phyloP scores from a whole-genome alignment of 1,140 invertebrate species.

The Patella vulgata region DNA sequence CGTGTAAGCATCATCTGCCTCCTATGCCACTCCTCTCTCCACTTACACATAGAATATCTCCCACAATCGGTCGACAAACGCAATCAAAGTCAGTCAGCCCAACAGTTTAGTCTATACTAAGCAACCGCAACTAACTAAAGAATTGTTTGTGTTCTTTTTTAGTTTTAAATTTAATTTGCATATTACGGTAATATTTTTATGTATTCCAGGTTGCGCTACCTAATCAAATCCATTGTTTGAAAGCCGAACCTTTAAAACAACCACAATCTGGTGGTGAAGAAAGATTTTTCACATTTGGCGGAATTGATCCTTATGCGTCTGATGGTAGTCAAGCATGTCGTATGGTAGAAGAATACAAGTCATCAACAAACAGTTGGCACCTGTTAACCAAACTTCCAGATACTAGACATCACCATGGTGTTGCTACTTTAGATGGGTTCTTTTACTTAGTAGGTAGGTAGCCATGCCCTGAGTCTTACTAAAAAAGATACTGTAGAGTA shows the following conservation, averaged over 20 bases:
- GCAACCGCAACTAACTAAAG: too few species aligned
- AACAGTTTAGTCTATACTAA: too few species aligned
- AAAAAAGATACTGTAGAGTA: neutral
- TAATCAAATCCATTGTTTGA: neutral
- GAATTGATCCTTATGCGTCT: conserved; percentile 29
- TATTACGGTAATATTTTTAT: neutral
- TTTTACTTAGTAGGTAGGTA: conserved; percentile 39
- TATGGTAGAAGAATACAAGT: conserved; percentile 34
- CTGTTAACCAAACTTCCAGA: conserved; percentile 32
- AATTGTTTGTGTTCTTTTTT: too few species aligned
- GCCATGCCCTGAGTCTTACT: neutral
- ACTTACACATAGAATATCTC: too few species aligned
- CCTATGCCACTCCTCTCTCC: too few species aligned
- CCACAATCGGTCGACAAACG: too few species aligned
- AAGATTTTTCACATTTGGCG: conserved; percentile 23
- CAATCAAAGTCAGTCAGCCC: too few species aligned
- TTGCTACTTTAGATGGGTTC: conserved; percentile 27
- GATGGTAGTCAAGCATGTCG: conserved; percentile 20
- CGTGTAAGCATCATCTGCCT: too few species aligned
- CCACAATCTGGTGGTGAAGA: neutral
- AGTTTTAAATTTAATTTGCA: too few species aligned
- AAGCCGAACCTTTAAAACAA: neutral
- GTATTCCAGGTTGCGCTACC: neutral
- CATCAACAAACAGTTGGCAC: conserved; percentile 28
- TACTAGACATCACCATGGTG: conserved; percentile 36